Evolutionary conservation across 53 echinoderm and acorn worm species (phyloP).

Genomic region (Antedon mediterranea): DNA sequence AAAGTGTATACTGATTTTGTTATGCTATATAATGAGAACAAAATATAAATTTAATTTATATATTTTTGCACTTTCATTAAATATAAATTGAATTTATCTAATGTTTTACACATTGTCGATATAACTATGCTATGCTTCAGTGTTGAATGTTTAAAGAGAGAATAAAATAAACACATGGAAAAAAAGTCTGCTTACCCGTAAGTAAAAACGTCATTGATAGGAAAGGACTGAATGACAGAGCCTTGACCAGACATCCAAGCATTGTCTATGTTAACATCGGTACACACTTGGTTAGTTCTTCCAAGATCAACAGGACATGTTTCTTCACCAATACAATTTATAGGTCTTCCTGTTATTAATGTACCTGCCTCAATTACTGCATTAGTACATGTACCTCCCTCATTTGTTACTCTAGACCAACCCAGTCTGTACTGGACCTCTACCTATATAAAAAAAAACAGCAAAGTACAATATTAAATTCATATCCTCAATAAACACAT

Average conservation of each 20-base stretch:
- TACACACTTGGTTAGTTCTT: not conserved
- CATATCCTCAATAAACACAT: no score
- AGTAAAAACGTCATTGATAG: not conserved
- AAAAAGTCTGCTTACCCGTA: not conserved
- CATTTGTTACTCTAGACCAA: not conserved
- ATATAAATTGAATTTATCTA: no score
- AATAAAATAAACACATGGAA: no score
- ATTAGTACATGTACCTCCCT: not conserved
- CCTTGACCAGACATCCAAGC: not conserved
- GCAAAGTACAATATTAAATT: no score
- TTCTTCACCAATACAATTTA: not conserved
- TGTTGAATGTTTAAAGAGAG: no score
- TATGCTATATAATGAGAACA: no score
- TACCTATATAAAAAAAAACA: not conserved
- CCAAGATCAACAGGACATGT: not conserved
- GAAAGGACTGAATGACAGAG: not conserved
- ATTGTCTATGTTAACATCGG: not conserved
- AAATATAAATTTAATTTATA: no score
- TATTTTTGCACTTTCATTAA: no score
- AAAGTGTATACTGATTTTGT: no score
- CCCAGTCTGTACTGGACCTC: not conserved
- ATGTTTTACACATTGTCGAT: no score
- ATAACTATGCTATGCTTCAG: no score
- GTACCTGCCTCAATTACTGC: not conserved
- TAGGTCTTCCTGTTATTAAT: not conserved